Conservation (phyloP, 2,797 vertebrate species). For the Chromobotia macracanthus region DNA sequence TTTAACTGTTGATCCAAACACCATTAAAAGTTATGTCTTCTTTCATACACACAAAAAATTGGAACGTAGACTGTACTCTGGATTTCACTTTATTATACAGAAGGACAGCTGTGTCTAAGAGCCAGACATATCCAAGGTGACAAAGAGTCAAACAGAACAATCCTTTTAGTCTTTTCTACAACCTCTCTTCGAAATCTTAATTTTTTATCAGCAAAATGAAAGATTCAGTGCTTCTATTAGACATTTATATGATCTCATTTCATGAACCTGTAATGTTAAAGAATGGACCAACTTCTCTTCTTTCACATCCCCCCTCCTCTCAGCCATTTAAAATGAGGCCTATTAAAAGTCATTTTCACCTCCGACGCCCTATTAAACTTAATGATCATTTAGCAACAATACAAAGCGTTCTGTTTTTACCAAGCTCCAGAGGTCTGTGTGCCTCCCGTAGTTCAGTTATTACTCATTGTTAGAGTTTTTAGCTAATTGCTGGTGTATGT, state of each 20-base stretch:
- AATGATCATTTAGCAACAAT: conserved; percentile 72
- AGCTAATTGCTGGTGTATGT: conserved; percentile 45
- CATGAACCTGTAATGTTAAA: conserved; percentile 71
- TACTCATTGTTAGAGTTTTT: conserved; percentile 34
- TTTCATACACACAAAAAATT: background rate
- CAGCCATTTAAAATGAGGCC: conserved; percentile 64
- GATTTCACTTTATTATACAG: conserved; percentile 6
- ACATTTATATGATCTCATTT: conserved; percentile 73
- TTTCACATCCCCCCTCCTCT: conserved; percentile 59
- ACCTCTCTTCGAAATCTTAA: conserved; percentile 63
- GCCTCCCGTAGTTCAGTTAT: conserved; percentile 30
- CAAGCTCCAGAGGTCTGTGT: conserved; percentile 24
- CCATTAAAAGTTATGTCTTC: background rate
- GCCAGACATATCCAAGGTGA: conserved; percentile 61
- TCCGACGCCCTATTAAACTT: conserved; percentile 66
- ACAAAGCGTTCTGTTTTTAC: conserved; percentile 39
- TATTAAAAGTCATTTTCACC: conserved; percentile 57
- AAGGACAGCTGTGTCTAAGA: conserved; percentile 56
- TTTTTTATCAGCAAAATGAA: conserved; percentile 77
- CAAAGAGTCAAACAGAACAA: conserved; percentile 75
- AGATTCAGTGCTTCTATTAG: conserved; percentile 75
- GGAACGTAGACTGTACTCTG: background rate
- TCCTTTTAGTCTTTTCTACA: conserved; percentile 66
- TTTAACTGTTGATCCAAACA: background rate
- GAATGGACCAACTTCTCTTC: conserved; percentile 57